Evolutionary conservation across 1,140 invertebrate genomes (phyloP), one percentile per base, ranked within the genome.

Genomic region (Ladona fulva): DNA sequence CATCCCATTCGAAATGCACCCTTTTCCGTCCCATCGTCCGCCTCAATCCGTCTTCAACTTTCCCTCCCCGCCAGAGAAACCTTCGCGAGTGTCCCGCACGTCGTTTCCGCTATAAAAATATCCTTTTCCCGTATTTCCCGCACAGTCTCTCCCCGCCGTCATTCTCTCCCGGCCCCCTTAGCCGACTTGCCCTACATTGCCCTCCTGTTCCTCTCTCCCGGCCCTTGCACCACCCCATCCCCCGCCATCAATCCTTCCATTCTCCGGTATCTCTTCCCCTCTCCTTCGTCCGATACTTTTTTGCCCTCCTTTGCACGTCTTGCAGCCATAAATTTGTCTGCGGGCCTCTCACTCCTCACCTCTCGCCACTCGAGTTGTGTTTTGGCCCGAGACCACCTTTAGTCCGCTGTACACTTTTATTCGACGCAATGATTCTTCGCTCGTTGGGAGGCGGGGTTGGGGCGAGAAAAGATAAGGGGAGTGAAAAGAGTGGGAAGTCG

Each of bases 281-380:
- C 44, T 11, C 44, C 44, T 52, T 22, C 52, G 52, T 3, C 52
- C 52, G n/a, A 66, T 66, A 66, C 52, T 66, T 66, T 66, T 66
- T 66, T 66, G 52, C 52, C 52, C 52, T 66, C 52, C 52, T 66
- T 66, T 66, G 52, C 52, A 66, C 52, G 52, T 66, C 52, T 66
- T 66, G 52, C 3, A 12, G 52, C 52, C 52, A 66, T 66, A 66
- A 66, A 66, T 66, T 66, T 22, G n/a, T 66, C 52, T 22, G 52
- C 52, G n/a, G 52, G 14, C 52, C n/a, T 66, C 52, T 22, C 52
- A 66, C n/a, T 66, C n/a, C 52, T 12, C 52, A 22, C 52, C 3
- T 12, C 52, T 66, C 52, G 3, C n/a, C n/a, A n/a, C 52, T 6
- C 52, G 52, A 66, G 52, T 12, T 66, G 52, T 66, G 52, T 66